A percentile compares a stretch with the other conserved stretches of the same genome.
These are phyloP conservation scores for Scleropages formosus DNA, from an alignment of 2,797 vertebrate species.

Conservation along the genomic window DNA sequence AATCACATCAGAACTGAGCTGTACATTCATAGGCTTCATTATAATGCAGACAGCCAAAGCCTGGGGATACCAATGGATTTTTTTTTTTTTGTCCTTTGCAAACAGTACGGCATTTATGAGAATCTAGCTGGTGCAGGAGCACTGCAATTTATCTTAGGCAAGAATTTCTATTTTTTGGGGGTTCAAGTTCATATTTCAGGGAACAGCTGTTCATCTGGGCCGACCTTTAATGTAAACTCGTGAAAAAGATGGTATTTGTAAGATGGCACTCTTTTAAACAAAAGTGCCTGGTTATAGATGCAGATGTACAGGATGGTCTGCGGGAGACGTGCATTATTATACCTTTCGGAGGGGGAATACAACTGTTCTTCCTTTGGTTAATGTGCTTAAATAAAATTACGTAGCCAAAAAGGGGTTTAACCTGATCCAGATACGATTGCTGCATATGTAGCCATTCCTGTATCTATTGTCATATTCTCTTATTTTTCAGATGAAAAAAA, in stretches of 20 bases:
- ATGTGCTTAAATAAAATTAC: neutral
- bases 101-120: conserved; percentile 68
- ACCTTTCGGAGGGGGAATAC: neutral
- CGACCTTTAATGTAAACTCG: conserved; percentile 47
- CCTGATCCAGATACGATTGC: no score
- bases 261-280: conserved; percentile 41
- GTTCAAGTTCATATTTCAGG: conserved; percentile 58
- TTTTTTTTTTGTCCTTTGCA: conserved; percentile 52
- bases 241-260: conserved; percentile 46
- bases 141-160: conserved; percentile 64
- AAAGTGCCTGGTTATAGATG: conserved; percentile 27
- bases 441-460: no score
- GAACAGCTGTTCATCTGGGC: conserved; percentile 56
- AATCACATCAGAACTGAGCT: conserved; percentile 69
- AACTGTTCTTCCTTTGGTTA: neutral
- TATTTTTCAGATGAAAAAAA: no score
- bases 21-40: conserved; percentile 77
- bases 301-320: no score
- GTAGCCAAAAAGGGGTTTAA: no score
- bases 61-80: conserved; percentile 71
- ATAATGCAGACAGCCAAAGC: conserved; percentile 75
- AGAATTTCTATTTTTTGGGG: conserved; percentile 61
- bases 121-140: conserved; percentile 54
- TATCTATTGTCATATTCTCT: no score
- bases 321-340: neutral